Base-by-base conservation (phyloP, 2,113 vertebrate species). In the Pseudorhombus dupliciocellatus region DNA sequence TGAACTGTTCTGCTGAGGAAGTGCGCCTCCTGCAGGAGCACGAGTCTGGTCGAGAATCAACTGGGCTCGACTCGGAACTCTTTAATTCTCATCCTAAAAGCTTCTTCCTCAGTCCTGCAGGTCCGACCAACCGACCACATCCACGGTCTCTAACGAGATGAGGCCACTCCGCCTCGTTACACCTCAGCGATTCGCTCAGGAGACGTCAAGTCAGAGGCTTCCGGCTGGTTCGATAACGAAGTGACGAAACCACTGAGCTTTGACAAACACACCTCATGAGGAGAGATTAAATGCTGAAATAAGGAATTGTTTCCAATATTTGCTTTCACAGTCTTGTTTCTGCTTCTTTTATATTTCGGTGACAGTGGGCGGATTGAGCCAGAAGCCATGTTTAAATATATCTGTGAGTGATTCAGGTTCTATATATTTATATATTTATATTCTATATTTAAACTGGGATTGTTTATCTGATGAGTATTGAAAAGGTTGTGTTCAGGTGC, bases 351-450 rank as follows among this genome's bases (percentile, higher is more conserved):
- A 18, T 21, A 53, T 44, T 57, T 52, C 58, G 20, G 11, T 34
- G 24, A 0, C 48, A 15, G 34, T 54, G 8, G n/a, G 15, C 46
- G 31, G 31, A 2, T 24, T 31, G 51, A 48, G 7, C 37, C 4
- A 7, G 9, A 21, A 78, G 30, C 30, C 7, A 9, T 48, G 8
- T 60, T 48, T 24, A 51, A 57, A 57, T 62, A 68, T 67, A 10
- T 25, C 4, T 64, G 24, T 20, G 21, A 37, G 28, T 28, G 24
- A 62, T 62, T n/a, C 2, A 50, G 7, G 25, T 30, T 26, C 24
- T 11, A 37, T 7, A 5, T 5, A 14, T 7, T 3, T 51, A 1
- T 51, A 1, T 20, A 7, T 55, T 60, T 44, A 31, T 72, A 10
- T n/a, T 46, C 21, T 2, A 6, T 30, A 7, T 28, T 40, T 62